Evolutionary conservation across 2,113 vertebrate species (phyloP).

Genomic region (Poicephalus meyeri): DNA sequence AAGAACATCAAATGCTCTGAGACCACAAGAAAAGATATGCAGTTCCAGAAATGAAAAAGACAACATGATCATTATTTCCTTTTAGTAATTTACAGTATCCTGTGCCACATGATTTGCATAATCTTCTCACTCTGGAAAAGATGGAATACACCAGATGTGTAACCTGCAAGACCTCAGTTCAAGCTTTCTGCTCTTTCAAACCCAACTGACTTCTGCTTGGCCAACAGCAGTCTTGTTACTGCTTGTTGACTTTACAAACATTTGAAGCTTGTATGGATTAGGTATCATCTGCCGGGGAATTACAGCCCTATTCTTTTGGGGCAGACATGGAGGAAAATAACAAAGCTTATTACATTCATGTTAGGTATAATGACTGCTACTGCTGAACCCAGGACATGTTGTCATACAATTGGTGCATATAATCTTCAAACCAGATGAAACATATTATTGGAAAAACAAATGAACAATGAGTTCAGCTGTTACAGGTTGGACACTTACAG

Average conservation of each 20-base stretch:
- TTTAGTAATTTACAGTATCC: neutral
- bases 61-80: neutral
- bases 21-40: neutral
- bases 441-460: neutral
- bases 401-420: neutral
- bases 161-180: neutral
- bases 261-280: neutral
- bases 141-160: neutral
- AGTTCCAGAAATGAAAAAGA: neutral
- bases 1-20: neutral
- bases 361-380: neutral
- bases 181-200: neutral
- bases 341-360: neutral
- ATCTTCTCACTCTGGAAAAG: neutral
- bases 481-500: neutral
- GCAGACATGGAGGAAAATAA: neutral
- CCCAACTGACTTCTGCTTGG: neutral
- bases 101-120: neutral
- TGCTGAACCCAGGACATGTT: neutral
- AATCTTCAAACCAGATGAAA: neutral
- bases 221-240: neutral
- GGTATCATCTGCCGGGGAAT: neutral
- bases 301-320: neutral
- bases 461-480: neutral
- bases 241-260: neutral